Conservation (phyloP, 2,888 invertebrate genomes). For the Hymenopus coronatus region DNA sequence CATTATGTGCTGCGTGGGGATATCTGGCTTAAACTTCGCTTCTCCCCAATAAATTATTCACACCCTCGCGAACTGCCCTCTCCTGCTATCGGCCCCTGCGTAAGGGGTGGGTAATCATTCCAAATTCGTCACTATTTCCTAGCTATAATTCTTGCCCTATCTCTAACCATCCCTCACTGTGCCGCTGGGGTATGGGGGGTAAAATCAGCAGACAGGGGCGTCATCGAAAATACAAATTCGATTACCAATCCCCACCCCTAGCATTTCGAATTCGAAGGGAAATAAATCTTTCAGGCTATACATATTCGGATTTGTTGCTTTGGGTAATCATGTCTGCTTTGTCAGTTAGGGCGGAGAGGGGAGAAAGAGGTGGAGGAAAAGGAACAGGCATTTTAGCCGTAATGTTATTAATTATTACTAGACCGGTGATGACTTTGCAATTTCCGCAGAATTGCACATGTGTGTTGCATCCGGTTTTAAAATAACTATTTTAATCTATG, state of each 20-base stretch:
- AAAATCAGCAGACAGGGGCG: neutral
- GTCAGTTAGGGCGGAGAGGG: neutral
- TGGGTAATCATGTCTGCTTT: neutral
- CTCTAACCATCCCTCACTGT: neutral
- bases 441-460: neutral
- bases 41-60: neutral
- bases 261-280: neutral
- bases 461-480: neutral
- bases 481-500: no score
- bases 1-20: neutral
- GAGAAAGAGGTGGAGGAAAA: neutral
- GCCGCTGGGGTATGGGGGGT: neutral
- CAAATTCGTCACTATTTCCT: constrained; percentile 11
- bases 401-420: neutral
- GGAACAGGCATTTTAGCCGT: neutral
- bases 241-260: neutral
- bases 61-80: neutral
- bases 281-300: neutral
- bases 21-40: neutral
- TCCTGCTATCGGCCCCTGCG: neutral
- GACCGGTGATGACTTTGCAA: neutral
- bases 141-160: neutral
- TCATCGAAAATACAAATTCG: neutral
- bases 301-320: neutral
- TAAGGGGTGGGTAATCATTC: neutral